phyloP scores from a whole-genome alignment of 2,113 vertebrate genomes.

The Agapornis roseicollis region DNA sequence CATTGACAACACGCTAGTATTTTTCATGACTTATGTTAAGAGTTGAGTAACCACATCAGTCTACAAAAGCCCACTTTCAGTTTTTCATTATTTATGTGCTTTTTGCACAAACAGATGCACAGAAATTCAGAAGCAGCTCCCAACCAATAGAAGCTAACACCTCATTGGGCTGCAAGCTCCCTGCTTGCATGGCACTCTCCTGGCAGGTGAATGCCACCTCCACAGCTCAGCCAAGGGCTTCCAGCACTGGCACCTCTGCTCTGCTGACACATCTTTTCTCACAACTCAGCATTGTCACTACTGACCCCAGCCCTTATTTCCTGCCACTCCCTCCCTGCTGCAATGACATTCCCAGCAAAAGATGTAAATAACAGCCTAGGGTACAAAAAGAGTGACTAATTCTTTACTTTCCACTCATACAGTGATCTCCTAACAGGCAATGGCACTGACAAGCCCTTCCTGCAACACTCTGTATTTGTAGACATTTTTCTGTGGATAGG shows the following conservation, averaged over 20 bases:
- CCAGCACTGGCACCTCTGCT: not conserved
- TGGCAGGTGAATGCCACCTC: rapidly evolving
- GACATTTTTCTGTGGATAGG: not conserved
- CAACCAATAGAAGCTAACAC: rapidly evolving
- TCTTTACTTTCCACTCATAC: constrained; percentile 37
- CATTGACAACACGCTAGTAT: not conserved
- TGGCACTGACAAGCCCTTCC: not conserved
- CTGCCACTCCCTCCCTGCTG: constrained; percentile 15
- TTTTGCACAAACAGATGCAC: not conserved
- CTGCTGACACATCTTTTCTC: not conserved
- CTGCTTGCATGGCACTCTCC: not conserved
- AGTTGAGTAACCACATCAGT: not conserved
- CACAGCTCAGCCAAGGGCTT: not conserved
- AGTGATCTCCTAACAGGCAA: not conserved
- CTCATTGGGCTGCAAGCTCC: rapidly evolving
- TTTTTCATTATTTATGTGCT: not conserved
- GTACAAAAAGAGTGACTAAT: not conserved
- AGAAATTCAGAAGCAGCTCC: not conserved
- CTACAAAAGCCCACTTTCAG: not conserved
- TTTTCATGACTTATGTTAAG: not conserved
- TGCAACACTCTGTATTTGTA: not conserved
- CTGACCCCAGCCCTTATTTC: constrained; percentile 33
- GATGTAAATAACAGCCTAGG: not conserved
- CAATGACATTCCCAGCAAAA: not conserved
- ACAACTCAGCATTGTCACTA: rapidly evolving